Percentiles rank a stretch among this genome's conserved stretches.
These are phyloP conservation scores for Agrotis exclamationis DNA, from an alignment of 2,888 invertebrate genomes.

Conservation along the genomic window DNA sequence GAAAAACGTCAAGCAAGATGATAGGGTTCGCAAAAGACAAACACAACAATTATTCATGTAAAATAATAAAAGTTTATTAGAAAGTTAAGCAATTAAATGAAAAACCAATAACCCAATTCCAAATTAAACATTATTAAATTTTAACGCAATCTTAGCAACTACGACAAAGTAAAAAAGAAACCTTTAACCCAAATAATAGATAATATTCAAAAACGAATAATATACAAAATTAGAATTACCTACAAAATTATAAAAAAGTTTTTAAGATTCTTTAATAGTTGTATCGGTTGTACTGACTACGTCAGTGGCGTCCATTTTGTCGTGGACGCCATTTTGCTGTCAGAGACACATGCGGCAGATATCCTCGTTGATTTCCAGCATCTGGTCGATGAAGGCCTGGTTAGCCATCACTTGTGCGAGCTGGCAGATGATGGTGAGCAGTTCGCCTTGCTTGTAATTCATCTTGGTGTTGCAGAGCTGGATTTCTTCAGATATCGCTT, in stretches of 20 bases:
- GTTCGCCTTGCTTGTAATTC: conserved; percentile 92
- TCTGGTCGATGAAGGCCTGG: conserved; percentile 94
- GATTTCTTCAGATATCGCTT: conserved; percentile 92
- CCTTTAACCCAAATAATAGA: conserved; percentile 58
- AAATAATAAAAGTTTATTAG: conserved; percentile 58
- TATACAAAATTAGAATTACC: conserved; percentile 46
- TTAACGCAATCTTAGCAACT: conserved; percentile 58
- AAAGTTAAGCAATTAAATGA: conserved; percentile 54
- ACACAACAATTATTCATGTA: conserved; percentile 44
- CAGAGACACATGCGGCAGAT: conserved; percentile 94
- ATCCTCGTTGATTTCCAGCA: conserved; percentile 95
- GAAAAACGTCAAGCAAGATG: too few species aligned
- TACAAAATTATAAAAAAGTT: conserved; percentile 63
- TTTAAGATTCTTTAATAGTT: conserved; percentile 38
- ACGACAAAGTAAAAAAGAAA: conserved; percentile 58
- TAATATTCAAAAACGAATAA: conserved; percentile 59
- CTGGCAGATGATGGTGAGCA: conserved; percentile 92
- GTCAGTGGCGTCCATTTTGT: conserved; percentile 71
- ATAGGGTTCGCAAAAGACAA: not conserved
- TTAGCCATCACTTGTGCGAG: conserved; percentile 93
- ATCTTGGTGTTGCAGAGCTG: conserved; percentile 94
- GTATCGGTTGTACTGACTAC: conserved; percentile 50
- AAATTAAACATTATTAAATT: conserved; percentile 48
- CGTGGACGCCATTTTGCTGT: conserved; percentile 74
- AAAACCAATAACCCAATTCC: conserved; percentile 57